Evolutionary conservation across 2,797 vertebrate species (phyloP), one percentile per base, ranked within the genome.

Genomic region (Parauchenoglanis punctatus): DNA sequence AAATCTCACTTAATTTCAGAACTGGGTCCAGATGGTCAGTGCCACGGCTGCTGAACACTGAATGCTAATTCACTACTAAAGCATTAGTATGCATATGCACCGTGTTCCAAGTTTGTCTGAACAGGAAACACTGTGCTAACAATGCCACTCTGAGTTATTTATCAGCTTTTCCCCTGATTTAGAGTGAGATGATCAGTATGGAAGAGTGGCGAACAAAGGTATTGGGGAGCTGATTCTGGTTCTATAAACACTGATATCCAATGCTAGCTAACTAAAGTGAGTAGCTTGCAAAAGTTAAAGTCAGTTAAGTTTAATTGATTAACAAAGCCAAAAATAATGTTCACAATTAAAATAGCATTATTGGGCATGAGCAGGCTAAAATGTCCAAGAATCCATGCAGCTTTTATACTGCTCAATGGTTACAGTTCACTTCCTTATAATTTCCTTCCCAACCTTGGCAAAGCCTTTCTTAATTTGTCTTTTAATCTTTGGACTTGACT

Each of bases 1-100:
- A 82, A 91, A 91, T 91, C 87, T 90, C 88, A 87, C 67, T 86
- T 91, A 65, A 92, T 91, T 92, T 89, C 82, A 89, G 35, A 54
- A 49, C 78, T 84, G 68, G 86, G 78, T 81, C 46, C 72, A 89
- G 84, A 88, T 85, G 84, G 54, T 72, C 73, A 52, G 83, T 68
- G 49, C 54, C 67, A 67, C 67, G 35, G 76, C 58, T 61, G 81
- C 13, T 61, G 87, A 85, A 59, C 40, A 76, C 31, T 68, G 82
- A 78, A 85, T 88, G 70, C n/a, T 85, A 85, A 90, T 46, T 31
- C 52, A 70, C 58, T 49, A 13, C 31, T 35, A 80, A n/a, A 58
- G 31, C 80, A 49, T 15, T 68, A 86, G 15, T 56, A 80, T 4
- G 63, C 56, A 59, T 35, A 81, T 46, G 44, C 78, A 76, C 25